These are phyloP conservation scores for Chionodraco myersi DNA, from an alignment of 2,113 vertebrate species.

Conservation along the genomic window DNA sequence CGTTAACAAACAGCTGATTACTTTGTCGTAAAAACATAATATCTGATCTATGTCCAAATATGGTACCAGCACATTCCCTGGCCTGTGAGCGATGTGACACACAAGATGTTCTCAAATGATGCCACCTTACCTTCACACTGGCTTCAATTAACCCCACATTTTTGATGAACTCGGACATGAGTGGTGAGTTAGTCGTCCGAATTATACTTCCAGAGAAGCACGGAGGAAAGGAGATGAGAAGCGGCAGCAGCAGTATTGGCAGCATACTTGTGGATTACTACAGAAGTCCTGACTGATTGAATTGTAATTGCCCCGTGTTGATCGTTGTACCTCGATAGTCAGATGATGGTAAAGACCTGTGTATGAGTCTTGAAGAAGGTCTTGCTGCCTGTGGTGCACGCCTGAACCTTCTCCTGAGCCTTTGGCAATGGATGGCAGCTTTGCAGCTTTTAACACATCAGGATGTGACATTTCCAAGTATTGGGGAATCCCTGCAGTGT, in stretches of 20 bases:
- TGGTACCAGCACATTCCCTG: background rate
- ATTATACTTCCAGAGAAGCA: accelerated
- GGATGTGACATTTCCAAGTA: slow-evolving; percentile 49
- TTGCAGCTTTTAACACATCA: slow-evolving; percentile 46
- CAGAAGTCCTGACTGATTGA: background rate
- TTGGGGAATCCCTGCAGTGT: slow-evolving; percentile 59
- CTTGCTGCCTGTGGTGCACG: background rate
- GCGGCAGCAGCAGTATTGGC: slow-evolving; percentile 35
- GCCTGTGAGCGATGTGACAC: background rate
- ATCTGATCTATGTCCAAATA: too few relatives aligned
- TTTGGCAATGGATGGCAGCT: slow-evolving; percentile 23
- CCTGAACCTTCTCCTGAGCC: slow-evolving; percentile 2
- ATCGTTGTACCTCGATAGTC: background rate
- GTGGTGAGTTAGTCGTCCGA: accelerated
- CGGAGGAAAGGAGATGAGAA: background rate
- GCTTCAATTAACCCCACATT: accelerated
- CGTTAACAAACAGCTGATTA: background rate
- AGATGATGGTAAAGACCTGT: background rate
- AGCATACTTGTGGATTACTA: slow-evolving; percentile 25
- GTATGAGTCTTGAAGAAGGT: background rate
- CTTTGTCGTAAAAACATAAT: too few relatives aligned
- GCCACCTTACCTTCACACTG: background rate
- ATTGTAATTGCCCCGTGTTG: background rate
- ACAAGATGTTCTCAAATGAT: background rate
- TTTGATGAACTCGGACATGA: accelerated